phyloP scores from a whole-genome alignment of 2,888 invertebrate genomes.

The Clistopyga incitator region DNA sequence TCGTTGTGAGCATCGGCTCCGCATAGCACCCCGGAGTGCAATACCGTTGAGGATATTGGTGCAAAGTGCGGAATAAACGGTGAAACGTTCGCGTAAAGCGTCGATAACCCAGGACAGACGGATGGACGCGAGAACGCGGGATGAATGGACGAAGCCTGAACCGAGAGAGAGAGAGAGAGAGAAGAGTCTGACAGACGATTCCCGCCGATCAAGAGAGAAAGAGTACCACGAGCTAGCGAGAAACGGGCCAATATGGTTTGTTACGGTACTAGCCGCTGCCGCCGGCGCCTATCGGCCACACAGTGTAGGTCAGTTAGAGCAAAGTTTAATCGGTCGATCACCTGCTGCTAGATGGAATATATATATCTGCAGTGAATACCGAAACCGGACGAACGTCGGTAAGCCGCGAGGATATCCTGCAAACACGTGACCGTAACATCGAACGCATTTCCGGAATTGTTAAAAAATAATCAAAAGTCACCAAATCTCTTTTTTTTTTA shows the following conservation, averaged over 20 bases:
- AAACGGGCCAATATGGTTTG: slow-evolving; percentile 73
- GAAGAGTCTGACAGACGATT: slow-evolving; percentile 41
- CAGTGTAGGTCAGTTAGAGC: slow-evolving; percentile 75
- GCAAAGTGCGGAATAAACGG: slow-evolving; percentile 70
- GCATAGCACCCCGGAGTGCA: background rate
- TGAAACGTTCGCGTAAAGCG: slow-evolving; percentile 71
- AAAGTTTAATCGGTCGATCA: slow-evolving; percentile 77
- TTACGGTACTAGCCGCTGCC: slow-evolving; percentile 66
- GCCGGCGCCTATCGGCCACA: slow-evolving; percentile 64
- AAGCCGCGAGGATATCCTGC: background rate
- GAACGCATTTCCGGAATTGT: background rate
- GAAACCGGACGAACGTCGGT: background rate
- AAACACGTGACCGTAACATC: background rate
- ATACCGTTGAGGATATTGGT: slow-evolving; percentile 30
- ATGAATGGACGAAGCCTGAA: slow-evolving; percentile 71
- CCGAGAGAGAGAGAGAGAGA: slow-evolving; percentile 64
- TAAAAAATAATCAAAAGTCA: too few species aligned
- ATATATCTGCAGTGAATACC: background rate
- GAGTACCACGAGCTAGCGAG: slow-evolving; percentile 29
- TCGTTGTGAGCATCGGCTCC: slow-evolving; percentile 33
- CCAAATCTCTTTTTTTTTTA: too few species aligned
- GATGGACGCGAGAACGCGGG: slow-evolving; percentile 50
- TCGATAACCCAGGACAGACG: slow-evolving; percentile 71
- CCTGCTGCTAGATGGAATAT: slow-evolving; percentile 49
- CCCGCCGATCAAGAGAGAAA: slow-evolving; percentile 17